phyloP scores from a whole-genome alignment of 2,888 invertebrate genomes.

The Tiphia femorata region DNA sequence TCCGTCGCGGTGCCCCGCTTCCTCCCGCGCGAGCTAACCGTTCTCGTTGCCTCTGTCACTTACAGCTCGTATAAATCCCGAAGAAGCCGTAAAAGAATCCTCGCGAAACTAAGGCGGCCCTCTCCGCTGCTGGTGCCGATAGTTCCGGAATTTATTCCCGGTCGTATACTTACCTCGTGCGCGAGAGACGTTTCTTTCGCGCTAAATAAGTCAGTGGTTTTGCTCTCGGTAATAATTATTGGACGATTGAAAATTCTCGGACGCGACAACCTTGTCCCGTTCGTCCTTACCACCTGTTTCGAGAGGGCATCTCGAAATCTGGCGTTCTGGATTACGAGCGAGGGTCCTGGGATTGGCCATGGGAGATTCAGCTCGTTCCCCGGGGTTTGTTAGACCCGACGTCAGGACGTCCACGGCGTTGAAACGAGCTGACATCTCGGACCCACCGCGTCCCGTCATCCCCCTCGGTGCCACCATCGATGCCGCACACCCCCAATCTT shows the following conservation, averaged over 20 bases:
- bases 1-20: neutral
- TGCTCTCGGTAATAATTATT: too few species aligned
- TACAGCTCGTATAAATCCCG: constrained; percentile 61
- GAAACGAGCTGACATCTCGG: constrained; percentile 63
- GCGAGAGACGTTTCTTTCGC: too few species aligned
- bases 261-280: too few species aligned
- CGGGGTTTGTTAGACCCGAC: constrained; percentile 56
- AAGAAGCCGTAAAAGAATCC: constrained; percentile 54
- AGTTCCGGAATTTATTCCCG: constrained; percentile 55
- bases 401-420: constrained; percentile 61
- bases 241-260: too few species aligned
- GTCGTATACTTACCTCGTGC: too few species aligned
- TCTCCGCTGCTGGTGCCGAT: constrained; percentile 54
- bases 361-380: constrained; percentile 57
- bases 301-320: constrained; percentile 10
- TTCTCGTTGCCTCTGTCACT: constrained; percentile 54
- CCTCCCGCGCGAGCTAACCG: constrained; percentile 22
- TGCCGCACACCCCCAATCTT: constrained; percentile 31
- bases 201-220: too few species aligned
- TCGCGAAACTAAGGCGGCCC: constrained; percentile 43
- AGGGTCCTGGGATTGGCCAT: constrained; percentile 53
- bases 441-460: constrained; percentile 41
- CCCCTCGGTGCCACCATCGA: constrained; percentile 40
- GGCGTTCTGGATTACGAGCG: constrained; percentile 28
- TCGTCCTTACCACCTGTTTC: neutral